Evolutionary conservation across 2,888 invertebrate genomes (phyloP), one percentile per base, ranked within the genome.

Genomic region (Ceraclea dissimilis): DNA sequence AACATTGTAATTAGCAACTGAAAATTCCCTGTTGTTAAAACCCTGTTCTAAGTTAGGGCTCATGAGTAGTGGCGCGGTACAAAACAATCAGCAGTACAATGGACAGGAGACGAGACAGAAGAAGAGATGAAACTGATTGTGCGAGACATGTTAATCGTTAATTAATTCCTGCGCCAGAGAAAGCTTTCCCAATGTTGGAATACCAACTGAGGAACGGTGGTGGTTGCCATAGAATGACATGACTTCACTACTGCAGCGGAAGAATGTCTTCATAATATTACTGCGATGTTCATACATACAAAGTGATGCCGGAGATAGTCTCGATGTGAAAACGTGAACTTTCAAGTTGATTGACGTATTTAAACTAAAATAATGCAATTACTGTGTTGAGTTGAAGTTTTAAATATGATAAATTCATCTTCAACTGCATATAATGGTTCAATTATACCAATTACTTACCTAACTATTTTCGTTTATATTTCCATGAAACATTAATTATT

Each of bases 121-220:
- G 51, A 53, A 39, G 39, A 39, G 51, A 53, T 57, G 22, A 20
- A 39, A 47, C 50, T 52, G 60, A 60, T 60, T 57, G 57, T 33
- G 39, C n/a, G 49, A 56, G 51, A 60, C 60, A 57, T 60, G 57
- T 57, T 60, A 60, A 60, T 57, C 57, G 60, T 54, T 60, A 60
- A 60, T 60, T 60, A 57, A 60, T 60, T 60, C 20, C 47, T n/a
- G 13, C 39, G 13, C 39, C 16, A 16, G 39, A 39, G 39, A 39
- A 39, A 39, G 39, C 39, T 39, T 39, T 39, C 39, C 39, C 39
- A 39, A n/a, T n/a, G 39, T 16, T 39, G 39, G 4, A 26, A 26
- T 26, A 26, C 26, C 10, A 26, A 39, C 39, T 13, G 39, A 39
- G 39, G 39, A 39, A 39, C 39, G 2, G n/a, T 39, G 8, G 16